Evolutionary conservation across 1,140 invertebrate species (phyloP).

Genomic region (Drosophila arawakana): DNA sequence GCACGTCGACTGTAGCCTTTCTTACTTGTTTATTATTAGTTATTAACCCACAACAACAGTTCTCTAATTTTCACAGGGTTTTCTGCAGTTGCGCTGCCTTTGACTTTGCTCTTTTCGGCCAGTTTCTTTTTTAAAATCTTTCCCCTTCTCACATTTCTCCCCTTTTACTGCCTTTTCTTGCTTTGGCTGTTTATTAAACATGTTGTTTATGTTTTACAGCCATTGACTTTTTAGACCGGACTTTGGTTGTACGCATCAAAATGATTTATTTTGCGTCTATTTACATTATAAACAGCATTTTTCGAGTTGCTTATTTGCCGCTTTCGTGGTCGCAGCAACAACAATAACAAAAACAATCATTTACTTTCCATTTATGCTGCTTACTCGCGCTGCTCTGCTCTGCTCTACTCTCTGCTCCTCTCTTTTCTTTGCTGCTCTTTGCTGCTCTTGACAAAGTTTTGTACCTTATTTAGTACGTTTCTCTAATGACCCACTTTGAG

Average conservation of each 20-base stretch:
- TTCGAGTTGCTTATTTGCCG: conserved; percentile 37
- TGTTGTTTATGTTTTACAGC: conserved; percentile 66
- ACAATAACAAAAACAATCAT: conserved; percentile 47
- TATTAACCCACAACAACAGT: conserved; percentile 11
- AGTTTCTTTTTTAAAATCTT: too few species aligned
- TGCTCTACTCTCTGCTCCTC: not conserved
- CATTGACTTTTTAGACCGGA: conserved; percentile 74
- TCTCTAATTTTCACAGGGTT: conserved; percentile 2
- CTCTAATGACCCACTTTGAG: conserved; percentile 82
- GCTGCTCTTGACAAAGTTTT: conserved; percentile 78
- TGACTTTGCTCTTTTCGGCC: too few species aligned
- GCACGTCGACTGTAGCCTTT: too few species aligned
- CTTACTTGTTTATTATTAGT: not conserved
- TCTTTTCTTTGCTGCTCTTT: conserved; percentile 53
- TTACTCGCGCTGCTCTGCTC: not conserved
- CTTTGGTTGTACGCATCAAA: conserved; percentile 70
- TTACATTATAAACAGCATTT: conserved; percentile 76
- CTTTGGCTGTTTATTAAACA: conserved; percentile 27
- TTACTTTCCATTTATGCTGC: conserved; percentile 77
- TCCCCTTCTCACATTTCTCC: not conserved
- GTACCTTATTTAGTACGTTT: conserved; percentile 83
- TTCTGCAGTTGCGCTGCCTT: too few species aligned
- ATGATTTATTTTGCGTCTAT: conserved; percentile 72
- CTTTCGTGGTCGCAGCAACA: conserved; percentile 55
- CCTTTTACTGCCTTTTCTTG: conserved; percentile 1